These are phyloP conservation scores for Morone saxatilis DNA, from an alignment of 2,113 vertebrate species.

Conservation along the genomic window DNA sequence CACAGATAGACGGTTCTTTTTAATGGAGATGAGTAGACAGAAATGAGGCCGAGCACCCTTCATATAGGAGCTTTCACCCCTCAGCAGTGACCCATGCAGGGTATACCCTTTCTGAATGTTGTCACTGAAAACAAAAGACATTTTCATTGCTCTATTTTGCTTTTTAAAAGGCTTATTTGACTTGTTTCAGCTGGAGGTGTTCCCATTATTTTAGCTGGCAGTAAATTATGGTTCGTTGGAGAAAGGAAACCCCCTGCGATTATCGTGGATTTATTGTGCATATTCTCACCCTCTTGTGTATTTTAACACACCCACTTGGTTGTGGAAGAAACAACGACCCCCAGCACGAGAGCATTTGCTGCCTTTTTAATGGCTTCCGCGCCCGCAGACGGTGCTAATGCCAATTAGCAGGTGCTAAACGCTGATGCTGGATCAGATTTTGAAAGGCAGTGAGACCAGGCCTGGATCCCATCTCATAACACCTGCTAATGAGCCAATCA, in stretches of 20 bases:
- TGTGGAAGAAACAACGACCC: slow-evolving; percentile 26
- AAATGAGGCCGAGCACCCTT: slow-evolving; percentile 41
- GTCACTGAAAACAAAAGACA: slow-evolving; percentile 56
- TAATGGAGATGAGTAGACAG: slow-evolving; percentile 61
- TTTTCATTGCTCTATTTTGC: slow-evolving; percentile 46
- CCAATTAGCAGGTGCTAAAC: slow-evolving; percentile 83
- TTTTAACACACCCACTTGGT: slow-evolving; percentile 61
- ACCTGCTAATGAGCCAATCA: slow-evolving; percentile 83
- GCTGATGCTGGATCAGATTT: slow-evolving; percentile 64
- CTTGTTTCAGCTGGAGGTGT: slow-evolving; percentile 53
- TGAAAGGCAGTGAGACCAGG: slow-evolving; percentile 32
- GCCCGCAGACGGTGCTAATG: slow-evolving; percentile 57
- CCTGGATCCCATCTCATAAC: slow-evolving; percentile 75
- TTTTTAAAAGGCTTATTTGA: slow-evolving; percentile 50
- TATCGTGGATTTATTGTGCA: slow-evolving; percentile 64
- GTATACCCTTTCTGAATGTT: slow-evolving; percentile 49
- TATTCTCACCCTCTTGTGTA: slow-evolving; percentile 47
- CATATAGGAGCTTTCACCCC: slow-evolving; percentile 28
- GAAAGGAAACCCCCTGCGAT: slow-evolving; percentile 68
- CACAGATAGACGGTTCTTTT: slow-evolving; percentile 50
- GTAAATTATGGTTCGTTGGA: slow-evolving; percentile 59
- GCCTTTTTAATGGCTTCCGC: slow-evolving; percentile 70
- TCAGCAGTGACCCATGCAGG: slow-evolving; percentile 34
- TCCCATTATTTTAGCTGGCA: slow-evolving; percentile 46
- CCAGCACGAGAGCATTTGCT: slow-evolving; percentile 34